Evolutionary conservation across 2,797 vertebrate genomes (phyloP).

Genomic region (Moxostoma hubbsi): DNA sequence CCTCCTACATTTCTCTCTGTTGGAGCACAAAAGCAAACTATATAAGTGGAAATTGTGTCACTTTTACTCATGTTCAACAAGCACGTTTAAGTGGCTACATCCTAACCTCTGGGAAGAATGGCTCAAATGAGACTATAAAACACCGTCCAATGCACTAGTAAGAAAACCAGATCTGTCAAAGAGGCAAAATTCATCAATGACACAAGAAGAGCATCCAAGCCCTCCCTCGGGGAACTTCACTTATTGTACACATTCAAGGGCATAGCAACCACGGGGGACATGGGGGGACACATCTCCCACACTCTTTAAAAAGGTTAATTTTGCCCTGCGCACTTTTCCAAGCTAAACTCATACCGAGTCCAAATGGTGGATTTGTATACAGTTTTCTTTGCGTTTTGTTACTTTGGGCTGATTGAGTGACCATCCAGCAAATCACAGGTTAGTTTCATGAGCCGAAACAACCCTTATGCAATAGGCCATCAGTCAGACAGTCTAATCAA

Average conservation of each 20-base stretch:
- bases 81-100: conserved; percentile 74
- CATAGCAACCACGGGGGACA: too few relatives aligned
- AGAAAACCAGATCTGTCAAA: conserved; percentile 79
- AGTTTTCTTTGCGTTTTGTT: too few relatives aligned
- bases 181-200: conserved; percentile 76
- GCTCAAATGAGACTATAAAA: conserved; percentile 75
- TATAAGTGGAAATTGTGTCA: conserved; percentile 70
- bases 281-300: too few relatives aligned
- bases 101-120: conserved; percentile 70
- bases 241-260: conserved; percentile 62
- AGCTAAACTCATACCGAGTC: too few relatives aligned
- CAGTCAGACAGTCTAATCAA: too few relatives aligned
- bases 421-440: too few relatives aligned
- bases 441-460: too few relatives aligned
- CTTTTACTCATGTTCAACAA: conserved; percentile 68
- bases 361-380: too few relatives aligned
- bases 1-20: background rate
- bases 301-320: too few relatives aligned
- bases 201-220: conserved; percentile 74
- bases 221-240: conserved; percentile 74
- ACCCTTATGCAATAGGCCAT: too few relatives aligned
- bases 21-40: conserved; percentile 13
- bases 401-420: too few relatives aligned
- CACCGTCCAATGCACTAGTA: conserved; percentile 70
- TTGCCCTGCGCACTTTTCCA: too few relatives aligned